Conservation (phyloP, 1,140 invertebrate genomes). For the Drusus annulatus region DNA sequence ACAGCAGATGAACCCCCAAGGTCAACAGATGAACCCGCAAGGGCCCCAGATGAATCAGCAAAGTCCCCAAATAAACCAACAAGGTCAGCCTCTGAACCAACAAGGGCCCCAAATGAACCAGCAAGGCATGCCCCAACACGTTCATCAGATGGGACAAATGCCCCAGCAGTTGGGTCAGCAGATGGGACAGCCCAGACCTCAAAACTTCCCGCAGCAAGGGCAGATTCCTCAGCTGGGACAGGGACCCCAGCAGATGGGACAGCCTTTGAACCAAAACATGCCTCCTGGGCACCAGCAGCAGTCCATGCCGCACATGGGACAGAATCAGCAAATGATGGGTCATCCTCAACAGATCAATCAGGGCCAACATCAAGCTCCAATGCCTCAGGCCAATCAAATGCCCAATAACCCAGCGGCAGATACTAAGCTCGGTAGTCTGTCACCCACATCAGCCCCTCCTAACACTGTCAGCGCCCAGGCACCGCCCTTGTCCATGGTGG, state of each 20-base stretch:
- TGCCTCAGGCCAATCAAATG: not conserved
- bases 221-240: conserved; percentile 51
- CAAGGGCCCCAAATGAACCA: conserved; percentile 45
- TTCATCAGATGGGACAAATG: conserved; percentile 64
- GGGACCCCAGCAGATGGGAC: conserved; percentile 53
- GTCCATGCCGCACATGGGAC: conserved; percentile 60
- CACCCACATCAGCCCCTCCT: conserved; percentile 20
- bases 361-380: conserved; percentile 17
- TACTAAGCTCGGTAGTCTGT: conserved; percentile 35
- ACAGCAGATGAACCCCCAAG: conserved; percentile 47
- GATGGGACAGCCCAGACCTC: conserved; percentile 61
- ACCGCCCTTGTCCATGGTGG: conserved; percentile 23
- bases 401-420: conserved; percentile 12
- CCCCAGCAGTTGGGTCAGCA: conserved; percentile 63
- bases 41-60: conserved; percentile 47
- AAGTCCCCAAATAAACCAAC: conserved; percentile 45
- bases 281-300: conserved; percentile 45
- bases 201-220: conserved; percentile 61
- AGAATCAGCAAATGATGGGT: conserved; percentile 59
- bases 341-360: conserved; percentile 51
- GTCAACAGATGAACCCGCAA: conserved; percentile 19
- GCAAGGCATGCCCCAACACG: conserved; percentile 45
- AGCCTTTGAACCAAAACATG: conserved; percentile 55
- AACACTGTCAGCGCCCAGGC: conserved; percentile 12
- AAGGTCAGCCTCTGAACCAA: conserved; percentile 13